Base-by-base conservation (phyloP, 2,113 vertebrate species). In the Aspiorhynchus laticeps region DNA sequence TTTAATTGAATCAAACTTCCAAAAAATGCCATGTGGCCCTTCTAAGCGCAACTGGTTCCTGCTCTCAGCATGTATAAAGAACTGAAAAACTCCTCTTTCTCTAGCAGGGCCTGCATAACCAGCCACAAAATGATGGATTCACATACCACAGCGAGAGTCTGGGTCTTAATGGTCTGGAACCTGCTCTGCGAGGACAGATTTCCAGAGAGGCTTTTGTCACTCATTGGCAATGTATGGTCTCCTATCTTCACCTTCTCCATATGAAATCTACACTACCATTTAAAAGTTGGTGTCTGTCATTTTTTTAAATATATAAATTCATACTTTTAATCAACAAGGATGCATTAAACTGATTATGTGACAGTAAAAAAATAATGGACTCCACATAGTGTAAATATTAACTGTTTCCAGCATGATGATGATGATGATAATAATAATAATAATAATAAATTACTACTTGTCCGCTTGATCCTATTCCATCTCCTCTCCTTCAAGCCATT, bases 211-310 rank as follows among this genome's bases (percentile, higher is more conserved):
- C 19, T 83, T 41, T n/a, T 83, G 80, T 82, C 80, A 67, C 79
- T 75, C 24, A n/a, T 36, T 76, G 59, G 53, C 17, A 59, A 86
- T 87, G 85, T 85, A 53, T 89, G 85, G 87, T 80, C 78, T 87
- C n/a, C 83, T 41, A 36, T 89, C 61, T 38, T 19, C 81, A 31
- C 86, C 26, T 84, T 33, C 11, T 46, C 46, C 76, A 31, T 24
- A 26, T 75, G 2, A 75, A 76, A 76, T 46, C 38, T 76, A 26
- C 41, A 46, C 41, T 15, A 26, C 12, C 2, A 4, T 48, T 48
- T n/a, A 76, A 15, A 76, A 28, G 2, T 75, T 10, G 17, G 31
- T 9, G 19, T 38, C 33, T 24, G 19, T 17, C 17, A 21, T 36
- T 36, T 8, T 33, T n/a, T 4, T 63, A 2, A 6, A 53, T 21